These are phyloP conservation scores for Lasiurus borealis DNA, from an alignment of 2,113 vertebrate species.

Conservation along the genomic window DNA sequence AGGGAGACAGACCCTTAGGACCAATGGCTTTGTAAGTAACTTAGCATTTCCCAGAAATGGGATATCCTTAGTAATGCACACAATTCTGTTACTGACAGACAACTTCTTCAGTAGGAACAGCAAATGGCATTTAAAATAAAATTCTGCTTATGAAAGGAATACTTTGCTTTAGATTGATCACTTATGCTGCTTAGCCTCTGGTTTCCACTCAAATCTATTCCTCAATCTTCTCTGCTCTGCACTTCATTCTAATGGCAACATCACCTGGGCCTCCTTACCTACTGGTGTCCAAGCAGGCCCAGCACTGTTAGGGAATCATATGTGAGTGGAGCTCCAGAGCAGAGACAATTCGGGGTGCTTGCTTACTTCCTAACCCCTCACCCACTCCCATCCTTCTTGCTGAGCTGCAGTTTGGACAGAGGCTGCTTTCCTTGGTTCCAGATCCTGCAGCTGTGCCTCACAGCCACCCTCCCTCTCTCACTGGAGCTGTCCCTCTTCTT, in stretches of 20 bases:
- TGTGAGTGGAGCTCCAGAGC: not conserved
- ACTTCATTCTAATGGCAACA: rapidly evolving
- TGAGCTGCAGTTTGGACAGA: not conserved
- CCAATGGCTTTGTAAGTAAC: not conserved
- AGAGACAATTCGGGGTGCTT: not conserved
- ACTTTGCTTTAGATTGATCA: not conserved
- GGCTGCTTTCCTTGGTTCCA: not conserved
- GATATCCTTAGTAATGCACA: not conserved
- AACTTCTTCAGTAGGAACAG: not conserved
- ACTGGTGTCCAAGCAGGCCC: not conserved
- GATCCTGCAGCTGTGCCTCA: not conserved
- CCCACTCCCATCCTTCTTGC: not conserved
- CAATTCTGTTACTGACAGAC: not conserved
- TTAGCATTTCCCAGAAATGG: not conserved
- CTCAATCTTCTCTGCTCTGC: too few relatives aligned
- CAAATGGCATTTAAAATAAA: not conserved
- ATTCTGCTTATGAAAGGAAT: not conserved
- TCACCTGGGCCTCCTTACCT: rapidly evolving
- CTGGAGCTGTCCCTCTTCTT: rapidly evolving
- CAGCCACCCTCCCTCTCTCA: rapidly evolving
- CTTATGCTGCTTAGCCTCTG: not conserved
- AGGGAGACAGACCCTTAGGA: not conserved
- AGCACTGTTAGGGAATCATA: not conserved
- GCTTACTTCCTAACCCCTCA: too few relatives aligned
- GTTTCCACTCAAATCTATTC: too few relatives aligned